Percentiles rank a stretch among this genome's conserved stretches.
These are phyloP conservation scores for Himantopus leucocephalus DNA, from an alignment of 2,113 vertebrate species.

Conservation along the genomic window DNA sequence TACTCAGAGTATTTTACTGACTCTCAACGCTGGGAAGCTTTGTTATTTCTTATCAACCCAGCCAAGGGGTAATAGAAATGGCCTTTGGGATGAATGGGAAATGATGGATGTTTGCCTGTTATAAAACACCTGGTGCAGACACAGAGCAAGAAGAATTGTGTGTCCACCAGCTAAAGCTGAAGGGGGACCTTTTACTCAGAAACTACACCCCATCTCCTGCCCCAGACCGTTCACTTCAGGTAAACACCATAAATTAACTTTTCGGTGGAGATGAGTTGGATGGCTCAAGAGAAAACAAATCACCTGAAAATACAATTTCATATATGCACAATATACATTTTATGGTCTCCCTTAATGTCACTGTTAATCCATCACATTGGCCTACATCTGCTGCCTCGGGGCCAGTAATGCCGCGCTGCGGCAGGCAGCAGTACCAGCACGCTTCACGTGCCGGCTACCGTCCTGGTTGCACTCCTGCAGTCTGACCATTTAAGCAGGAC, in stretches of 20 bases:
- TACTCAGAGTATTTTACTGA: neutral
- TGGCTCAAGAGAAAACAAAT: neutral
- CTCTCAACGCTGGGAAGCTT: neutral
- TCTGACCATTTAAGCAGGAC: neutral
- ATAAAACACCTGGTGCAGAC: slow-evolving; percentile 32
- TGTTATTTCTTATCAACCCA: slow-evolving; percentile 13
- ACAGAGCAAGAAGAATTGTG: slow-evolving; percentile 38
- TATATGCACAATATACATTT: neutral
- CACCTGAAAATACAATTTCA: neutral
- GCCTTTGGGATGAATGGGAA: slow-evolving; percentile 52
- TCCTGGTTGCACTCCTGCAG: neutral
- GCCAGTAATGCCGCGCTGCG: neutral
- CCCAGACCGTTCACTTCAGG: neutral
- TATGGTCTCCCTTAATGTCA: neutral
- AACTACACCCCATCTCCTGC: neutral
- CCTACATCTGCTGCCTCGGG: neutral
- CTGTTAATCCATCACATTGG: neutral
- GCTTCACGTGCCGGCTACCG: neutral
- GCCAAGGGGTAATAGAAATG: slow-evolving; percentile 18
- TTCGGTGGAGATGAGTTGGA: neutral
- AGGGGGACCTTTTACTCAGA: neutral
- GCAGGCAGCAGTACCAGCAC: neutral
- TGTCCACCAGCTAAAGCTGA: slow-evolving; percentile 4
- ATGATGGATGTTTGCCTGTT: slow-evolving; percentile 5
- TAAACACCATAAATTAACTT: slow-evolving; percentile 40